Evolutionary conservation across 2,888 invertebrate species (phyloP).

Genomic region (Parnassius orleans): DNA sequence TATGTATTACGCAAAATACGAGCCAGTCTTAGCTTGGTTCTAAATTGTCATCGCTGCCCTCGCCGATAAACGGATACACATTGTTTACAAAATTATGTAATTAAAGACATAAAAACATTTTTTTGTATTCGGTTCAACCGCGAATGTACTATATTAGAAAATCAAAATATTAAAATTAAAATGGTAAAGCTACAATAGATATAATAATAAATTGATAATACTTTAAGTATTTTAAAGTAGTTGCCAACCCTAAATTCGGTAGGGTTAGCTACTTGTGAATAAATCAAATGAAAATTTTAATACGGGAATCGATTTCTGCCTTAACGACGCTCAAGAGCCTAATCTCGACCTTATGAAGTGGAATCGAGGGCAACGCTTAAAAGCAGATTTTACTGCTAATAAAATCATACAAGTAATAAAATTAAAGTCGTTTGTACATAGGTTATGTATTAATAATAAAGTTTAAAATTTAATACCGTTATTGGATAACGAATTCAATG

Average conservation of each 20-base stretch:
- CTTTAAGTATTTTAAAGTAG: constrained; percentile 4
- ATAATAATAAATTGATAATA: not conserved
- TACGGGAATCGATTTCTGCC: constrained; percentile 16
- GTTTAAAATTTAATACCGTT: no score
- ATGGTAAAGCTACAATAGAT: no score
- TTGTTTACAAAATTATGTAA: no score
- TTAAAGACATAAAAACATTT: no score
- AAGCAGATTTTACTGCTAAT: constrained; percentile 8
- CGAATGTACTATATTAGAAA: not conserved
- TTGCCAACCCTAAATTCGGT: constrained; percentile 13
- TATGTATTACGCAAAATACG: no score
- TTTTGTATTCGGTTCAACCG: no score
- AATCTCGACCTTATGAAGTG: constrained; percentile 11
- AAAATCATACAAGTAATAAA: constrained; percentile 3
- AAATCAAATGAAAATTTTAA: constrained; percentile 29
- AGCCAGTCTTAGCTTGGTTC: no score
- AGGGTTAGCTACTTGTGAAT: constrained; percentile 29
- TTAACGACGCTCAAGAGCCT: constrained; percentile 15
- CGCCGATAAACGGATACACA: no score
- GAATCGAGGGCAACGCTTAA: constrained; percentile 6
- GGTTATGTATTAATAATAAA: no score
- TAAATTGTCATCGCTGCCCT: no score
- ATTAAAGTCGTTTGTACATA: no score
- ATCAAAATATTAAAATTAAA: not conserved
- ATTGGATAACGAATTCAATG: no score